These are phyloP conservation scores for Sebastes itinus DNA, from an alignment of 2,797 vertebrate genomes.

Conservation along the genomic window DNA sequence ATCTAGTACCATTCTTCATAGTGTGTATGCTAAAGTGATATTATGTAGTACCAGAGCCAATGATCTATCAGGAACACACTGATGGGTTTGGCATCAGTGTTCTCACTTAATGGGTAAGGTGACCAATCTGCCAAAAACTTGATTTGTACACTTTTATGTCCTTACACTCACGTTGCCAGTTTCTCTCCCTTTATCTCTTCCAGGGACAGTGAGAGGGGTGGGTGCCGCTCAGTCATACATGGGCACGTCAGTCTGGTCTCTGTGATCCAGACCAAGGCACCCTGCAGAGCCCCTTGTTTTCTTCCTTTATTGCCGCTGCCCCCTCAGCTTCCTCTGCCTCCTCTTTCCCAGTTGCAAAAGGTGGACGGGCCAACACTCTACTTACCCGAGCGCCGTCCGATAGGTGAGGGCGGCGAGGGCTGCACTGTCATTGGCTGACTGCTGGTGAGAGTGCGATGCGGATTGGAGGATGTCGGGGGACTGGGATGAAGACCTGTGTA, in stretches of 20 bases:
- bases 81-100: slow-evolving; percentile 52
- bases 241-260: slow-evolving; percentile 53
- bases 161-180: slow-evolving; percentile 18
- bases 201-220: slow-evolving; percentile 58
- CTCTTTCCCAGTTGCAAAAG: slow-evolving; percentile 43
- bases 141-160: slow-evolving; percentile 52
- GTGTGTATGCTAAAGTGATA: slow-evolving; percentile 22
- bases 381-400: slow-evolving; percentile 62
- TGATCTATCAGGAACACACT: slow-evolving; percentile 44
- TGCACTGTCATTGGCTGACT: slow-evolving; percentile 76
- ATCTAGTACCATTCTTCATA: slow-evolving; percentile 2
- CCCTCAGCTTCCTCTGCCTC: neutral
- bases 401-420: slow-evolving; percentile 75
- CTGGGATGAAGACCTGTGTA: slow-evolving; percentile 93
- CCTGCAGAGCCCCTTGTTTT: slow-evolving; percentile 35
- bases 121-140: slow-evolving; percentile 55
- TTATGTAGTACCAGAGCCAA: slow-evolving; percentile 12
- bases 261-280: slow-evolving; percentile 62
- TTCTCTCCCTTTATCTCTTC: slow-evolving; percentile 34
- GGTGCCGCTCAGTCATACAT: slow-evolving; percentile 53
- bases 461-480: slow-evolving; percentile 93
- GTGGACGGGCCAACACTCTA: slow-evolving; percentile 66
- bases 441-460: slow-evolving; percentile 84
- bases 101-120: slow-evolving; percentile 50
- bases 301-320: neutral